Base-by-base conservation (phyloP, 2,113 vertebrate genomes). In the Ceyx melanurus region DNA sequence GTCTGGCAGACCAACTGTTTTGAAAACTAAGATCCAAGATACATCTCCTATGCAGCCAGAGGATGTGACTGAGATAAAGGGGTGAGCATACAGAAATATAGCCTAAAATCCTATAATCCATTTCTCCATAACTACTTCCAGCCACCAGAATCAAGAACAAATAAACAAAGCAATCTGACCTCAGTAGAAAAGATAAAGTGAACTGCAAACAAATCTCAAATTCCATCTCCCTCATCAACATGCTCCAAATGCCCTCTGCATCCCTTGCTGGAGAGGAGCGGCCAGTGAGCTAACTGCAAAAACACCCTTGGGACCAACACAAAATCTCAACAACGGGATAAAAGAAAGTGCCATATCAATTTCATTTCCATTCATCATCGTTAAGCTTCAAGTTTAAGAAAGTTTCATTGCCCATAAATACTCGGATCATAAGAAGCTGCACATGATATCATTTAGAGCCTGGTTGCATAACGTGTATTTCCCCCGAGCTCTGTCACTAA, bases 401-500 rank as follows among this genome's bases (percentile, higher is more conserved):
- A 96, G 87, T 96, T 94, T 89, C 91, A 46, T 92, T 95, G 94
- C 94, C 96, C 82, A 35, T 89, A 95, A 97, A 92, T 76, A 17
- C 92, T 76, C 3, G 3, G 62, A 73, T 90, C 80, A 90, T 81
- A 94, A 95, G 92, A 97, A 97, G 95, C 95, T 97, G 97, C 90
- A 73, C 93, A 85, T 62, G 94, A 91, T 96, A 93, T 83, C 90
- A 80, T 97, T 97, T 91, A 29, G 93, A 93, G 96, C 61, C 60
- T 2, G 60, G 82, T 92, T 89, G 88, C 76, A 35, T 68, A 93
- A 95, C 89, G 4, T 3, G 23, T 46, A 11, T 89, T 78, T 97
- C 97, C 95, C 97, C 26, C 0, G 94, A 95, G 97, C 81, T 94
- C 94, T 92, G 77, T 88, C 70, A 88, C 94, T 97, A 96, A 97